Conservation (phyloP, 2,797 vertebrate genomes). For the Mareca strepera region DNA sequence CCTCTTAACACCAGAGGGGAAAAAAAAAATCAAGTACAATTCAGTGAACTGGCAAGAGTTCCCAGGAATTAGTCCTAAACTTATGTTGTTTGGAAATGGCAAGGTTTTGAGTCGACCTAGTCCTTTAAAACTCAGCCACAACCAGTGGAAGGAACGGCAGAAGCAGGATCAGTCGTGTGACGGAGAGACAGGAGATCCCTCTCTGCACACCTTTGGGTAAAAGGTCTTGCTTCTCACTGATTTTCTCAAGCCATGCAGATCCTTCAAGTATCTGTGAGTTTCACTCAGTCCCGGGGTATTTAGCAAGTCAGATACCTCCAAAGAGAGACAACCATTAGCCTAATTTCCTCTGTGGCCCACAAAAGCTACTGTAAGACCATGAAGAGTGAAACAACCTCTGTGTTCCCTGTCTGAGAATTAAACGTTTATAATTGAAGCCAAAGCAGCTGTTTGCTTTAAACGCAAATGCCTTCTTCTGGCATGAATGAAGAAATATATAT, state of each 20-base stretch:
- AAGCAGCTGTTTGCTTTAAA: slow-evolving; percentile 28
- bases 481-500: slow-evolving; percentile 30
- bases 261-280: accelerated
- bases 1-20: not conserved
- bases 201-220: not conserved
- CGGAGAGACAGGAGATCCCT: not conserved
- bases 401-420: not conserved
- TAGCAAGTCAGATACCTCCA: not conserved
- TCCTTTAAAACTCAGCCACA: not conserved
- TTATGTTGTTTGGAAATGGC: not conserved
- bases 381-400: not conserved
- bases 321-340: not conserved
- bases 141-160: not conserved
- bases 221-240: not conserved
- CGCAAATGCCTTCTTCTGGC: not conserved
- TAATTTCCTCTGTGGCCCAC: not conserved
- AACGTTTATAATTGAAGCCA: not conserved
- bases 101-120: not conserved
- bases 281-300: not conserved
- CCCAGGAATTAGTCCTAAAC: not conserved
- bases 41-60: not conserved
- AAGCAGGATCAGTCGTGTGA: not conserved
- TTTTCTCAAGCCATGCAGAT: not conserved
- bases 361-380: not conserved
- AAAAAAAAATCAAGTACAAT: not conserved